Base-by-base conservation (phyloP, 2,113 vertebrate species). In the Solenodon paradoxus region DNA sequence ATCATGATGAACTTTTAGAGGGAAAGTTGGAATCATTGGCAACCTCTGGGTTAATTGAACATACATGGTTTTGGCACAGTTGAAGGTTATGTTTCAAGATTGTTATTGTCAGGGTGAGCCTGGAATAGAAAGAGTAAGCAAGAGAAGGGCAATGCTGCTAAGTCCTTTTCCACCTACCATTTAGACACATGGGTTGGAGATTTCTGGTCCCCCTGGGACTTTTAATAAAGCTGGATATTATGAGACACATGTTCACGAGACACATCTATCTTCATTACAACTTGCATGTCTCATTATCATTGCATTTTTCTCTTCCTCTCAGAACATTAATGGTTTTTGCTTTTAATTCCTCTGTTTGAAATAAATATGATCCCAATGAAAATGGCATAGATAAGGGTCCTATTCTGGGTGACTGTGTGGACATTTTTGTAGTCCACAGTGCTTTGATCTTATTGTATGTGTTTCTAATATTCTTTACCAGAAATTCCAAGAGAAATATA, bases 401-500 rank as follows among this genome's bases (percentile, higher is more conserved):
- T 75, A 8, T 71, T 93, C 47, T 74, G 42, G 63, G 59, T 79
- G 86, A 86, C 35, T 53, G 3, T 38, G 10, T 63, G 66, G 5
- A 35, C 19, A 5, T 91, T 95, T 61, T 81, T 84, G 3, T 51
- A 53, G 42, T 59, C 10, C 4, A n/a, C 35, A 24, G 32, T 15
- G 40, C 83, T 95, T 95, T 96, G 88, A 96, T 94, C 95, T 97
- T 61, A 94, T 22, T 90, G 92, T 92, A 38, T 81, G 53, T 92
- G 77, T 96, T 93, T 96, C 95, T 95, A 40, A 95, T 97, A 2
- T 98, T 97, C 7, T 98, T 97, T 95, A 97, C 59, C 97, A 99
- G 99, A 99, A 99, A 98, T 98, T 97, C 87, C 99, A 99, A 97
- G 99, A 99, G 95, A 99, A 98, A 96, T 98, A 98, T 94, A 98